Base-by-base conservation (phyloP, 2,797 vertebrate species). In the Decapterus maruadsi region DNA sequence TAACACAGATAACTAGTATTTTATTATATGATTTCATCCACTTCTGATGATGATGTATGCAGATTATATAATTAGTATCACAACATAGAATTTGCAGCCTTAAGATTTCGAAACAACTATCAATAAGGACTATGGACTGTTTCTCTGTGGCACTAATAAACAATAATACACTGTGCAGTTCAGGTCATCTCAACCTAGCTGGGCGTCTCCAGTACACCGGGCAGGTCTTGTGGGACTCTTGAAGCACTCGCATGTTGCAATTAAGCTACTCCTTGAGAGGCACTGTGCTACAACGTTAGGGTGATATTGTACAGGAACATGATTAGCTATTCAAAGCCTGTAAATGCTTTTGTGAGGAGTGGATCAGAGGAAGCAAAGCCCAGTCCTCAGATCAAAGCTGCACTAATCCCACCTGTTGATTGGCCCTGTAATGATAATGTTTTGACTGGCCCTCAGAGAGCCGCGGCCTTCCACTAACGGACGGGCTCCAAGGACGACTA, bases 381-480 rank as follows among this genome's bases (percentile, higher is more conserved):
- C 29, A 45, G 61, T 72, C 50, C 57, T 75, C 12, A 8, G 89
- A 92, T 91, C 85, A 93, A 91, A 93, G 85, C 40, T 19, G 38
- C 67, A 58, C 61, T 81, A 75, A 87, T 89, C 73, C 81, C 76
- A 76, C 80, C 78, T 64, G 46, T 83, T 76, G 72, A 88, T 78
- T 81, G 86, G 43, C 48, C 68, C 62, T 81, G 63, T 82, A 78
- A 83, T 62, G 63, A 61, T 80, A 50, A 88, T 82, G 79, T 67
- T 87, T 51, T 75, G 75, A 90, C 72, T 75, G 65, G 82, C 43
- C 86, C 78, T 63, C 34, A 54, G 85, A 75, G 81, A 84, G 60
- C 62, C 22, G 8, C 13, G n/a, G 63, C 75, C 31, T 68, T 22
- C n/a, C n/a, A 0, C 66, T 48, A 29, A 40, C 69, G 68, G 51